Conservation (phyloP, 1,140 invertebrate species). For the Hylaeus volcanicus region DNA sequence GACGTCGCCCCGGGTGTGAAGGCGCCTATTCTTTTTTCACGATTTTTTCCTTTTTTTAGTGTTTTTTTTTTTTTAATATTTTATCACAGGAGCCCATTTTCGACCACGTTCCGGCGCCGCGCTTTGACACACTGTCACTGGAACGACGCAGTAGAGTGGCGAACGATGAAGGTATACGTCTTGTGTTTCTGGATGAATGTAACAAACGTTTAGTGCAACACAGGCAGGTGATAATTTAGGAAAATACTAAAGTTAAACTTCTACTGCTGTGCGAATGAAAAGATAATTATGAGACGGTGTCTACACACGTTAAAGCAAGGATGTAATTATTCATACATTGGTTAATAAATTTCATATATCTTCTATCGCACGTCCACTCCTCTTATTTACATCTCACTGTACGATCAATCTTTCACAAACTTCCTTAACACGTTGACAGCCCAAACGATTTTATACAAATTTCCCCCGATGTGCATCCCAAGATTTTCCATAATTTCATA, state of each 20-base stretch:
- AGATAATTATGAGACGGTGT: no score
- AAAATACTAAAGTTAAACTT: no score
- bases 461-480: no score
- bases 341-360: not conserved
- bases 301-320: not conserved
- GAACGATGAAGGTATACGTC: slow-evolving; percentile 22
- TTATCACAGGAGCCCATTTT: slow-evolving; percentile 78
- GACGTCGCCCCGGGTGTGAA: slow-evolving; percentile 32
- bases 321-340: not conserved
- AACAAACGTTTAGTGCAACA: no score
- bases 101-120: slow-evolving; percentile 51
- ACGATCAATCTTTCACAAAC: not conserved
- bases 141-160: slow-evolving; percentile 34
- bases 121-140: slow-evolving; percentile 43
- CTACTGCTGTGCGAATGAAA: no score
- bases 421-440: no score
- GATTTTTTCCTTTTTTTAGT: not conserved
- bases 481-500: no score
- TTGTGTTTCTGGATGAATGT: no score
- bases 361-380: slow-evolving; percentile 41
- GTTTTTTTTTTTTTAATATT: slow-evolving; percentile 66
- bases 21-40: slow-evolving; percentile 34
- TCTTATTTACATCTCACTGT: slow-evolving; percentile 67
- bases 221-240: no score
- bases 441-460: no score